Conservation (phyloP, 2,113 vertebrate species). For the Verasper variegatus region DNA sequence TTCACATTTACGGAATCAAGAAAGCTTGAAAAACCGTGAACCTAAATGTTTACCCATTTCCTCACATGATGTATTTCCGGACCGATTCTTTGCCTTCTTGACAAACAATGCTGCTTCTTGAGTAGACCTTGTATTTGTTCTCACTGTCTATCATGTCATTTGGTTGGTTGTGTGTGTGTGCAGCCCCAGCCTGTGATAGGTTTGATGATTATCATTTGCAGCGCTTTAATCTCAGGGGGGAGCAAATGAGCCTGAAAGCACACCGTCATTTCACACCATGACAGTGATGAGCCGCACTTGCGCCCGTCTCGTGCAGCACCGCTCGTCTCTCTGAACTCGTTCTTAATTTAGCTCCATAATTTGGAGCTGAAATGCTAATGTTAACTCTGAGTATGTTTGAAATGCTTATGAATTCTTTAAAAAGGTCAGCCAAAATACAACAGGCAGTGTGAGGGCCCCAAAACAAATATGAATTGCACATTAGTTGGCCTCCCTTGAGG, state of each 20-base stretch:
- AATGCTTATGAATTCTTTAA: slow-evolving; percentile 30
- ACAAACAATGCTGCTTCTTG: too few relatives aligned
- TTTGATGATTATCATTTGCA: slow-evolving; percentile 1
- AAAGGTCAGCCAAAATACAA: slow-evolving; percentile 44
- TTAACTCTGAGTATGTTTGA: slow-evolving; percentile 15
- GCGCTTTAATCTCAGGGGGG: background rate
- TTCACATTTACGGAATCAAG: too few relatives aligned
- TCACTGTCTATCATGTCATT: background rate
- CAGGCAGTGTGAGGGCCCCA: slow-evolving; percentile 4
- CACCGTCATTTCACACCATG: slow-evolving; percentile 3
- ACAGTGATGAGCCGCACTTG: slow-evolving; percentile 3
- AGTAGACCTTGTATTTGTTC: too few relatives aligned
- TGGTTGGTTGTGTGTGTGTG: background rate
- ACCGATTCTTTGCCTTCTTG: too few relatives aligned
- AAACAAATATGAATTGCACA: slow-evolving; percentile 38
- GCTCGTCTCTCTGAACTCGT: slow-evolving; percentile 8
- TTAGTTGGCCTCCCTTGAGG: slow-evolving; percentile 48
- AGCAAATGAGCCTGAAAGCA: slow-evolving; percentile 7
- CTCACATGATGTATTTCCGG: too few relatives aligned
- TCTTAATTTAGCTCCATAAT: slow-evolving; percentile 29
- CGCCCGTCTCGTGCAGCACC: background rate
- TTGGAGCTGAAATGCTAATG: slow-evolving; percentile 38
- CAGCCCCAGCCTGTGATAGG: background rate
- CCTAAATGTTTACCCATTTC: too few relatives aligned
- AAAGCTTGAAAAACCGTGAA: too few relatives aligned